phyloP scores from a whole-genome alignment of 2,113 vertebrate species.

The Gorsachius goisagi region DNA sequence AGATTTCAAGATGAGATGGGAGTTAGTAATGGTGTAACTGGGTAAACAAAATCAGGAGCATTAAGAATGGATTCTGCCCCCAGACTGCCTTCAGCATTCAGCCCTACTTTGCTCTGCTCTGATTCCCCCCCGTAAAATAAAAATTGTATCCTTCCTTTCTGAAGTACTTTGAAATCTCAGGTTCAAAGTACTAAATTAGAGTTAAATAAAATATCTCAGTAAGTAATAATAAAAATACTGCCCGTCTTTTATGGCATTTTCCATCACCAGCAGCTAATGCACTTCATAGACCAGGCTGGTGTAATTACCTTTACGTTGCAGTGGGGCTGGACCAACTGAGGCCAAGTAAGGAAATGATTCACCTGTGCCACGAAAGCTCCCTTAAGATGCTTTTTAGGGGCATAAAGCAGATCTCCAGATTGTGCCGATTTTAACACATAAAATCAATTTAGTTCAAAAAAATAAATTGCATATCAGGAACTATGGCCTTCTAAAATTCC shows the following conservation, averaged over 20 bases:
- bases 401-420: background rate
- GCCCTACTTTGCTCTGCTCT: background rate
- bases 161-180: background rate
- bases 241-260: background rate
- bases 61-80: background rate
- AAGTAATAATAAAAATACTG: background rate
- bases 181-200: background rate
- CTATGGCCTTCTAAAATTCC: background rate
- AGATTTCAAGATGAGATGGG: background rate
- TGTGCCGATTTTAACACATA: background rate
- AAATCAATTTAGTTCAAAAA: slow-evolving; percentile 5
- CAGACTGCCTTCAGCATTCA: background rate
- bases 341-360: background rate
- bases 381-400: background rate
- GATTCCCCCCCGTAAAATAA: background rate
- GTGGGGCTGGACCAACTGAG: background rate
- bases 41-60: background rate
- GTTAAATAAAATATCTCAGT: background rate
- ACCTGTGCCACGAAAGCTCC: background rate
- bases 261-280: background rate
- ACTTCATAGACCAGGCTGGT: background rate
- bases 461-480: background rate
- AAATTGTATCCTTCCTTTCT: background rate
- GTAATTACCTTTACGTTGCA: background rate
- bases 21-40: background rate